Evolutionary conservation across 2,113 vertebrate species (phyloP).

Genomic region (Ellobius talpinus): DNA sequence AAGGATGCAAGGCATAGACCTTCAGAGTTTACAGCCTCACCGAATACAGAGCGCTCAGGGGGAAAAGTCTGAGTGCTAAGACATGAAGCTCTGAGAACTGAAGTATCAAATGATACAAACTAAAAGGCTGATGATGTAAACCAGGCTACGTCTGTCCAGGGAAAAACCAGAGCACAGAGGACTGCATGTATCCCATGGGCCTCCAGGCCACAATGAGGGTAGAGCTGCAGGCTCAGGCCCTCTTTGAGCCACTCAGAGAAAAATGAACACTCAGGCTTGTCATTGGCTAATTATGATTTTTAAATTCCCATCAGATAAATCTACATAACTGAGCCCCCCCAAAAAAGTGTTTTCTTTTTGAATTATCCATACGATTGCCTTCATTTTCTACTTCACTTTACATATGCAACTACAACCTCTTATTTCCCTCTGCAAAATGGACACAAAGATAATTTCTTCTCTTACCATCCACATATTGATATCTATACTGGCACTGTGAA

Average conservation of each 20-base stretch:
- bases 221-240: no score
- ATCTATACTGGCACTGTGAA: rapidly evolving
- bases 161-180: background rate
- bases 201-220: background rate
- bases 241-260: background rate
- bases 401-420: background rate
- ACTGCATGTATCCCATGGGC: background rate
- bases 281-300: background rate
- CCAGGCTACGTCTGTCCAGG: background rate
- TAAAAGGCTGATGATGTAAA: background rate
- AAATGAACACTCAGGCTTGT: background rate
- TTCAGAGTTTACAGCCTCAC: background rate
- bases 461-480: background rate
- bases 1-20: background rate
- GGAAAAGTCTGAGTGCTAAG: background rate
- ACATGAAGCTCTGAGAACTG: background rate
- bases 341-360: background rate
- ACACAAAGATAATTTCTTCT: background rate
- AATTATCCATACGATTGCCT: background rate
- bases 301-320: background rate
- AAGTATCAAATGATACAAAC: background rate
- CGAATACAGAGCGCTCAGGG: background rate
- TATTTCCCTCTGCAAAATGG: background rate
- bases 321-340: background rate
- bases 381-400: conserved; percentile 19